Evolutionary conservation across 2,888 invertebrate species (phyloP).

Genomic region (Cryptocephalus primarius): DNA sequence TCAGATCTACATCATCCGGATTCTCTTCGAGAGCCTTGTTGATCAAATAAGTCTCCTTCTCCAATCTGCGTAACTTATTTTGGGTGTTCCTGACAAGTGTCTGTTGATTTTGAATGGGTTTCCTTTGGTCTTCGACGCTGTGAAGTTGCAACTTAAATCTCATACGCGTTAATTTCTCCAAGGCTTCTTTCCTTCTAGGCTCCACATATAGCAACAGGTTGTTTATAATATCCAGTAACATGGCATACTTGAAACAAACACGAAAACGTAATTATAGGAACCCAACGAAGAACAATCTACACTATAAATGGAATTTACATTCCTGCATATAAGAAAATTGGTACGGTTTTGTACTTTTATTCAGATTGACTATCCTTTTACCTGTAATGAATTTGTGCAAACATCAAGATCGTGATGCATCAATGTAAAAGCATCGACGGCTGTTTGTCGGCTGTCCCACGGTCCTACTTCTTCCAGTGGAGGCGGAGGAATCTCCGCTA

Average conservation of each 20-base stretch:
- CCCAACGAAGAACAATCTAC: background rate
- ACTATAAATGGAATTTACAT: background rate
- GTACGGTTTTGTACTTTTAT: background rate
- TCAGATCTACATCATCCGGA: slow-evolving; percentile 40
- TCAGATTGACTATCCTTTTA: slow-evolving; percentile 23
- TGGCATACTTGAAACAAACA: slow-evolving; percentile 64
- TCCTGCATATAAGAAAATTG: background rate
- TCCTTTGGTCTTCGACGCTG: slow-evolving; percentile 81
- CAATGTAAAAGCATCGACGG: slow-evolving; percentile 92
- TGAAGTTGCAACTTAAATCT: slow-evolving; percentile 89
- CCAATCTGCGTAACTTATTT: slow-evolving; percentile 72
- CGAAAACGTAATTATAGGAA: background rate
- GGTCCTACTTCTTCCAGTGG: slow-evolving; percentile 53
- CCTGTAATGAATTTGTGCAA: slow-evolving; percentile 88
- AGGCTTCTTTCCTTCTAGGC: slow-evolving; percentile 84
- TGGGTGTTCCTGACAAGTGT: slow-evolving; percentile 67
- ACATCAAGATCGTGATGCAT: slow-evolving; percentile 98
- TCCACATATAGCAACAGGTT: slow-evolving; percentile 94
- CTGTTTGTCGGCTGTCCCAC: slow-evolving; percentile 74
- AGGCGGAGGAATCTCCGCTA: slow-evolving; percentile 57
- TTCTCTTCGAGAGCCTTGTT: slow-evolving; percentile 69
- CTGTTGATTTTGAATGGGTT: slow-evolving; percentile 85
- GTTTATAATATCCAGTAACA: slow-evolving; percentile 96
- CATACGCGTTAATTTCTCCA: slow-evolving; percentile 82
- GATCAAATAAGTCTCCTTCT: slow-evolving; percentile 81